A percentile compares a stretch with the other conserved stretches of the same genome.
These are phyloP conservation scores for Papilio machaon DNA, from an alignment of 1,140 invertebrate genomes.

Conservation along the genomic window DNA sequence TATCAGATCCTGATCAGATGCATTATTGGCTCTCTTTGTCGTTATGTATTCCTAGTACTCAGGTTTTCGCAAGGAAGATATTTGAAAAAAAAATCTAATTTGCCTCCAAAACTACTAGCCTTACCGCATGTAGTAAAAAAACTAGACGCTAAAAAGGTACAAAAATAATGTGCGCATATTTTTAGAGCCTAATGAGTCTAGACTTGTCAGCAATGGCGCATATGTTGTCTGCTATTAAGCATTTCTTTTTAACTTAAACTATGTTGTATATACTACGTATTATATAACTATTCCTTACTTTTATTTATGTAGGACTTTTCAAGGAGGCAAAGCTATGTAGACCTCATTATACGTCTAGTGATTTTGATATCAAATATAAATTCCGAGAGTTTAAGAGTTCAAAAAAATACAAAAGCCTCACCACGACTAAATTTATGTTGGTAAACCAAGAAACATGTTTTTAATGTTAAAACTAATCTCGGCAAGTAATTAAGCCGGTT, in stretches of 20 bases:
- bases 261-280: no score
- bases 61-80: not conserved
- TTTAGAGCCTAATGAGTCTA: constrained; percentile 30
- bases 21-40: not conserved
- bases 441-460: not conserved
- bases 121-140: not conserved
- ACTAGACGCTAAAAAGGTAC: not conserved
- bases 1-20: not conserved
- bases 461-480: constrained; percentile 50
- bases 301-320: not conserved
- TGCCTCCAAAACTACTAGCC: not conserved
- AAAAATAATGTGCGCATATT: constrained; percentile 23
- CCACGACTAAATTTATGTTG: not conserved
- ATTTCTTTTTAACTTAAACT: constrained; percentile 18
- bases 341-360: not conserved
- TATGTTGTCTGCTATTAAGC: constrained; percentile 28
- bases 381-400: not conserved
- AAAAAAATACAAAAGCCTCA: not conserved
- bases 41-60: not conserved
- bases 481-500: constrained; percentile 65
- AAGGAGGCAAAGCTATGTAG: constrained; percentile 3
- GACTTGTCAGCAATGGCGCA: not conserved
- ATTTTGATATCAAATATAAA: not conserved
- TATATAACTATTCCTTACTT: no score
- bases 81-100: not conserved